Evolutionary conservation across 2,113 vertebrate species (phyloP).

Genomic region (Microtus pennsylvanicus): DNA sequence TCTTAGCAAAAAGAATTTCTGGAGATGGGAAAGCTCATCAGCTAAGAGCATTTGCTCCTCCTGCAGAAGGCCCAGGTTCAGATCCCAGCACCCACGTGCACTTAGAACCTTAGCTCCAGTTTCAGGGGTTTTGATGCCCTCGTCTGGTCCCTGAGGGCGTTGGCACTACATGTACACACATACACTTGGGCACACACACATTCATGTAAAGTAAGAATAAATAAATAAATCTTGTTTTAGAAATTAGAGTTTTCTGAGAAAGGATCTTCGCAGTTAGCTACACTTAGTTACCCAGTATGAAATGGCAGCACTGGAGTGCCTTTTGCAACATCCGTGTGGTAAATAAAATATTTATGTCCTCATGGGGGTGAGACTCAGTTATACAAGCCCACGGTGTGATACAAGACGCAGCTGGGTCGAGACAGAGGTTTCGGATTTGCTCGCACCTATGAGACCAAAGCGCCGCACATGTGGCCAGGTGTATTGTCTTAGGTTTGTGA

Average conservation of each 20-base stretch:
- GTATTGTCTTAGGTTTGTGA: background rate
- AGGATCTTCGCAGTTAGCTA: background rate
- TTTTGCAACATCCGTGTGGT: background rate
- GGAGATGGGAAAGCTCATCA: background rate
- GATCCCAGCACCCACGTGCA: background rate
- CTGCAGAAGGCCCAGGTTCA: background rate
- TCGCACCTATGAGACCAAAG: background rate
- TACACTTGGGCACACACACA: too few relatives aligned
- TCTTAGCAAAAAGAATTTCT: too few relatives aligned
- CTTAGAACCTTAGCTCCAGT: background rate
- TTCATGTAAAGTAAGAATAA: background rate
- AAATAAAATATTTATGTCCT: background rate
- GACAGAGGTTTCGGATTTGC: background rate
- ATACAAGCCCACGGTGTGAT: background rate
- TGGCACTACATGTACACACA: background rate
- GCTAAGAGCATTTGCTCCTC: background rate
- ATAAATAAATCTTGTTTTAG: background rate
- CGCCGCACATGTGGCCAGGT: accelerated
- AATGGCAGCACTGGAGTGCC: background rate
- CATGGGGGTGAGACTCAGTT: background rate
- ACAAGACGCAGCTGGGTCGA: background rate
- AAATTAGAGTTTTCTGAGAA: background rate
- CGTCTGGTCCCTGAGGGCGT: background rate
- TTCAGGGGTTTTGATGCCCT: background rate
- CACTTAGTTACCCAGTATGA: background rate